A percentile compares a stretch with the other conserved stretches of the same genome.
Evolutionary conservation across 2,113 vertebrate species (phyloP).

Genomic region (Mus pahari): DNA sequence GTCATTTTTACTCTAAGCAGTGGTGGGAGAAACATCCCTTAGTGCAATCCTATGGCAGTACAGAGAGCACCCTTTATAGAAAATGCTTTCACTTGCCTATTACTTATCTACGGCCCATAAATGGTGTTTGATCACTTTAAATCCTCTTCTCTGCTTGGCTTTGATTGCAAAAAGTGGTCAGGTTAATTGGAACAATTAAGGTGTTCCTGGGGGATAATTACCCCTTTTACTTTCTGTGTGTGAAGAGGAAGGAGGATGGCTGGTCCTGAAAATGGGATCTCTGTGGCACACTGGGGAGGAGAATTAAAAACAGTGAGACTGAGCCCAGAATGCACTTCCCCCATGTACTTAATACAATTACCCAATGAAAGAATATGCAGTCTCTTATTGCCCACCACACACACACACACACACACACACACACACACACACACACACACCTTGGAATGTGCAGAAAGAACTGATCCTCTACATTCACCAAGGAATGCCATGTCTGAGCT

Average conservation of each 20-base stretch:
- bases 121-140: slow-evolving; percentile 68
- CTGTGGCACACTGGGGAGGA: slow-evolving; percentile 70
- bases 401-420: not conserved
- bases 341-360: slow-evolving; percentile 70
- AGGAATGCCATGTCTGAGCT: not conserved
- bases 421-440: slow-evolving; percentile 11
- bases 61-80: slow-evolving; percentile 32
- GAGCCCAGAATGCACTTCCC: slow-evolving; percentile 67
- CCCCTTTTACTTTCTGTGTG: slow-evolving; percentile 84
- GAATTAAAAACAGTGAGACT: slow-evolving; percentile 68
- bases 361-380: slow-evolving; percentile 70
- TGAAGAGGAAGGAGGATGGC: slow-evolving; percentile 81
- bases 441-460: not conserved
- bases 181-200: slow-evolving; percentile 87
- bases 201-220: slow-evolving; percentile 86
- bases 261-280: slow-evolving; percentile 79
- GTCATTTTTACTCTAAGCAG: not conserved
- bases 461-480: not conserved
- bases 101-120: slow-evolving; percentile 47
- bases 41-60: slow-evolving; percentile 31
- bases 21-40: not conserved
- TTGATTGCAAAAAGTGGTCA: slow-evolving; percentile 80
- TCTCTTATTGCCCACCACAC: not conserved
- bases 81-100: slow-evolving; percentile 20
- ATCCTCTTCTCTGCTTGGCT: slow-evolving; percentile 74